Conservation (phyloP, 2,797 vertebrate species). For the Varecia variegata region DNA sequence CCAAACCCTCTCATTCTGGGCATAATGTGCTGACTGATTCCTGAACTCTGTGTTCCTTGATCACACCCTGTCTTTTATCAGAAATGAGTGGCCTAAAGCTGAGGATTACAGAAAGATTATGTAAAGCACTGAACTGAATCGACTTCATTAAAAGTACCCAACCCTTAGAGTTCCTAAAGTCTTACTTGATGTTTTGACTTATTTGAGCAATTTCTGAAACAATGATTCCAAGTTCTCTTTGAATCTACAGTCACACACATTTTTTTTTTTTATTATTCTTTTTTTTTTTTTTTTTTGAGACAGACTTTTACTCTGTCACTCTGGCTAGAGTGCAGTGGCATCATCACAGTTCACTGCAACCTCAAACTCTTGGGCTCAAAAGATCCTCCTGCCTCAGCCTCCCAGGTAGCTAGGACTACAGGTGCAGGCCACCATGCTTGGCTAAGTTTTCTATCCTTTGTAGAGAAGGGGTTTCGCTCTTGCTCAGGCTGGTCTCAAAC, state of each 20-base stretch:
- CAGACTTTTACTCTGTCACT: background rate
- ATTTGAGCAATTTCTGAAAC: conserved; percentile 43
- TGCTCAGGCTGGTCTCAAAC: background rate
- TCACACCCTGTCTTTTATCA: conserved; percentile 56
- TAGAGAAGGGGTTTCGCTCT: background rate
- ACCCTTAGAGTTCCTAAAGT: background rate
- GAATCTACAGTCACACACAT: background rate
- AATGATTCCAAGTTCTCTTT: conserved; percentile 13
- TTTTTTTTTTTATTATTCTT: background rate
- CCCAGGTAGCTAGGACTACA: background rate
- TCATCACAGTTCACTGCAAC: background rate
- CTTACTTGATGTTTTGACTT: conserved; percentile 19
- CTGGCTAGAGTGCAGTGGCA: background rate
- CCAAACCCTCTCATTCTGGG: background rate
- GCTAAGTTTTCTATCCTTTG: background rate
- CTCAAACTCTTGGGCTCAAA: background rate
- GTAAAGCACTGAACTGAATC: conserved; percentile 14
- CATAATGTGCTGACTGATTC: background rate
- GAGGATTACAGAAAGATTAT: conserved; percentile 38
- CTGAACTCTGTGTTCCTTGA: background rate
- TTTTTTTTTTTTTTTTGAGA: background rate
- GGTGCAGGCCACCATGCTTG: background rate
- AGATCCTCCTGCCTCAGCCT: background rate
- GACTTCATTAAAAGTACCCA: background rate
- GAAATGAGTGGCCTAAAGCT: background rate